Evolutionary conservation across 2,113 vertebrate species (phyloP).

Genomic region (Psilopogon haemacephalus): DNA sequence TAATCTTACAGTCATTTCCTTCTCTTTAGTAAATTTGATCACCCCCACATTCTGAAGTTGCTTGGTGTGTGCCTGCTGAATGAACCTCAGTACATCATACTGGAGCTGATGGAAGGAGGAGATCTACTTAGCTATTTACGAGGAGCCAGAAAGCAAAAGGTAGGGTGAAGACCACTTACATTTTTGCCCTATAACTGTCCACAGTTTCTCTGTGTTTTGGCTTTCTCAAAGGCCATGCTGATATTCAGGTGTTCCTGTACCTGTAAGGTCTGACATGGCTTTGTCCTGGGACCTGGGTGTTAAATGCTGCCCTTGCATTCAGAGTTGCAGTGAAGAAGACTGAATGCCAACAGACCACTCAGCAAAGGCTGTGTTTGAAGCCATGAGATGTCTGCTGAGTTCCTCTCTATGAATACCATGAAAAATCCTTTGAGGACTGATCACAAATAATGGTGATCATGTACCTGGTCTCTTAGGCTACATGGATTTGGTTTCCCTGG

Average conservation of each 20-base stretch:
- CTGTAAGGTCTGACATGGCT: neutral
- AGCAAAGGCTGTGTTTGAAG: neutral
- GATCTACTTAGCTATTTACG: conserved; percentile 78
- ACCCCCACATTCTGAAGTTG: conserved; percentile 80
- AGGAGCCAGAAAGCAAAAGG: conserved; percentile 69
- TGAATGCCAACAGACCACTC: neutral
- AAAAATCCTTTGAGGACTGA: neutral
- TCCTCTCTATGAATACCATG: neutral
- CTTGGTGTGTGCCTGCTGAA: conserved; percentile 77
- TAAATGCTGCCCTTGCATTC: neutral
- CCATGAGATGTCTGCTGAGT: neutral
- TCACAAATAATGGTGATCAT: neutral
- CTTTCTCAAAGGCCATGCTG: neutral
- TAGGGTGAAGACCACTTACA: neutral
- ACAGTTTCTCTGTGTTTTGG: neutral
- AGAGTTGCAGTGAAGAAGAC: neutral
- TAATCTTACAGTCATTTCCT: neutral
- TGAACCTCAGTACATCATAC: conserved; percentile 79
- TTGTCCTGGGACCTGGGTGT: neutral
- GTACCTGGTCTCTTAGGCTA: neutral
- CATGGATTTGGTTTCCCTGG: accelerated
- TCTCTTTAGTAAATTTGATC: conserved; percentile 77
- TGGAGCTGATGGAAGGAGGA: conserved; percentile 83
- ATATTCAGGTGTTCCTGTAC: neutral
- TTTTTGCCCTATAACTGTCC: neutral